Evolutionary conservation across 2,113 vertebrate genomes (phyloP).

Genomic region (Drymodes brunneopygia): DNA sequence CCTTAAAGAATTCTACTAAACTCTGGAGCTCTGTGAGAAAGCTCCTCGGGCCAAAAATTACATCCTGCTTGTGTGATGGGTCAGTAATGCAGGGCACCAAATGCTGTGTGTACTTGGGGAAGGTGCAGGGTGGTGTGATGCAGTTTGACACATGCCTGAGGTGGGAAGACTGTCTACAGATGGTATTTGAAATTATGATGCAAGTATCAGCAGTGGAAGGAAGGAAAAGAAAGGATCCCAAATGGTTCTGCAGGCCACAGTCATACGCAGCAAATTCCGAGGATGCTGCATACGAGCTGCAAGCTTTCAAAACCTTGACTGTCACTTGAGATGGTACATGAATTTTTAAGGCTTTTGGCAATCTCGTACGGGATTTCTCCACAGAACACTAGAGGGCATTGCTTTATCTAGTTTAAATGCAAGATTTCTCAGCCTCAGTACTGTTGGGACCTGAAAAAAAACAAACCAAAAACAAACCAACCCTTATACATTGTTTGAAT

Average conservation of each 20-base stretch:
- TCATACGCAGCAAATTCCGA: not conserved
- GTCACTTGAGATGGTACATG: not conserved
- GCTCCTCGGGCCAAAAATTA: not conserved
- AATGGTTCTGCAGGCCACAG: not conserved
- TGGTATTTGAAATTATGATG: not conserved
- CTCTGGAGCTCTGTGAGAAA: not conserved
- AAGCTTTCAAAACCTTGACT: not conserved
- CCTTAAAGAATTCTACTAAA: not conserved
- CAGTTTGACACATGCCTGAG: not conserved
- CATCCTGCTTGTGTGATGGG: not conserved
- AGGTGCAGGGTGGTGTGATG: not conserved
- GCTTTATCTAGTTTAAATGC: not conserved
- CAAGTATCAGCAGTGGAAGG: not conserved
- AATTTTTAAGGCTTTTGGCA: not conserved
- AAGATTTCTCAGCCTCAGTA: not conserved
- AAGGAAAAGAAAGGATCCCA: not conserved
- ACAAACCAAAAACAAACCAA: not conserved
- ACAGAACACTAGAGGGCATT: slow-evolving; percentile 52
- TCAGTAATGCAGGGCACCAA: not conserved
- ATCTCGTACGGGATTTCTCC: not conserved
- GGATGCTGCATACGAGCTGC: not conserved
- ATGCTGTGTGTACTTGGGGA: not conserved
- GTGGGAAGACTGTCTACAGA: not conserved
- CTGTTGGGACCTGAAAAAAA: not conserved
- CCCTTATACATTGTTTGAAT: not conserved